phyloP scores from a whole-genome alignment of 2,797 vertebrate genomes.

The Macropus fuliginosus region DNA sequence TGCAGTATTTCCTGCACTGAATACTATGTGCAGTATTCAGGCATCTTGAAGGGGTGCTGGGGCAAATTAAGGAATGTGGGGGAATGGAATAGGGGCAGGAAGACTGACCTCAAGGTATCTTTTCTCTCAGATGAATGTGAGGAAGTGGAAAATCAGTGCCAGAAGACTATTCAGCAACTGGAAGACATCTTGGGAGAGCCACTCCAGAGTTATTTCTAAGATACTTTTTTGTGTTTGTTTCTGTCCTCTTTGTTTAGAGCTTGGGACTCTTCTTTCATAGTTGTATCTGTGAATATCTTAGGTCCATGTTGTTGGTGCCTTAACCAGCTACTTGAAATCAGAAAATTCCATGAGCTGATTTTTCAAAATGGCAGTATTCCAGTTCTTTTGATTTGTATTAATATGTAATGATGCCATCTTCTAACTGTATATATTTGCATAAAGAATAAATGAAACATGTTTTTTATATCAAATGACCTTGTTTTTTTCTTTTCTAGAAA shows the following conservation, averaged over 20 bases:
- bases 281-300: conserved; percentile 42
- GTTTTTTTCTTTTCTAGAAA: neutral
- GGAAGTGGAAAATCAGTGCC: conserved; percentile 96
- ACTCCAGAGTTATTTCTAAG: conserved; percentile 94
- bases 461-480: conserved; percentile 39
- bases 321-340: conserved; percentile 22
- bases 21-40: rapidly evolving
- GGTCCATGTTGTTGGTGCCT: conserved; percentile 71
- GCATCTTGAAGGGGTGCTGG: neutral
- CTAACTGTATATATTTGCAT: neutral
- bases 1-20: neutral
- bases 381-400: neutral
- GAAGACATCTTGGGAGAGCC: conserved; percentile 94
- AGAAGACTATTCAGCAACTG: conserved; percentile 94
- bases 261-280: neutral
- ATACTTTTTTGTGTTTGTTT: neutral
- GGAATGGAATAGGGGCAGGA: neutral
- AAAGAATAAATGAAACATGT: conserved; percentile 30
- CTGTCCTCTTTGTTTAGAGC: conserved; percentile 4
- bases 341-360: neutral
- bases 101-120: neutral
- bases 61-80: neutral
- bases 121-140: conserved; percentile 92
- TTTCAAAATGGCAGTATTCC: neutral
- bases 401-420: neutral